Base-by-base conservation (phyloP, 2,797 vertebrate genomes). In the Tenualosa thibaudeaui region DNA sequence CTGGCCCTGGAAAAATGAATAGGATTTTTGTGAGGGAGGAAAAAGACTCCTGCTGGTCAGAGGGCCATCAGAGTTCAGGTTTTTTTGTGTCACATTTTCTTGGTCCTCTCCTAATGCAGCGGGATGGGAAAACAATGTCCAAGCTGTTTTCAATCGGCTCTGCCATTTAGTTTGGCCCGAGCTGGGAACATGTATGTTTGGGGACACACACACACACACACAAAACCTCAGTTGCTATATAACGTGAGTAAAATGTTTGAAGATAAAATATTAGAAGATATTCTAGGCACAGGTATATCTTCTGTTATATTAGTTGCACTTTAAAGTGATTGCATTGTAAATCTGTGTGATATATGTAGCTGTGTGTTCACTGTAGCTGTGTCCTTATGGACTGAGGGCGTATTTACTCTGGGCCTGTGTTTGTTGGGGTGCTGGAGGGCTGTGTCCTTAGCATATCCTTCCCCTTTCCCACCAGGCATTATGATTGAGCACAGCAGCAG, bases 1-100 rank as follows among this genome's bases (percentile, higher is more conserved):
- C 40, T 78, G 92, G 90, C 89, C 91, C 71, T 87, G 87, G 93
- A 93, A 92, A 93, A 94, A 93, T 94, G 93, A 95, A 94, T 87
- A 90, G 84, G 58, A 88, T 92, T 93, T 94, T 92, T 94, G 92
- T 93, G 84, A 85, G 82, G 84, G 65, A 81, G 84, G 89, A 91
- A 90, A 92, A 89, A 88, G 91, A 87, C 91, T 90, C 91, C 90
- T 88, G 88, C 90, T 83, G 91, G 90, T 91, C 89, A 87, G 91
- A 92, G 92, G 92, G 90, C 90, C 92, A 89, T 93, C 92, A 93
- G 93, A 93, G 89, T 91, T 88, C 88, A 90, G 31, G 89, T 91
- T 92, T 92, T 89, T 78, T 78, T 88, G 88, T 78, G 89, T 82
- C 89, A 91, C 90, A 89, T 86, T 87, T 85, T 85, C 84, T 85